Base-by-base conservation (phyloP, 2,797 vertebrate species). In the Myotis pilosus region DNA sequence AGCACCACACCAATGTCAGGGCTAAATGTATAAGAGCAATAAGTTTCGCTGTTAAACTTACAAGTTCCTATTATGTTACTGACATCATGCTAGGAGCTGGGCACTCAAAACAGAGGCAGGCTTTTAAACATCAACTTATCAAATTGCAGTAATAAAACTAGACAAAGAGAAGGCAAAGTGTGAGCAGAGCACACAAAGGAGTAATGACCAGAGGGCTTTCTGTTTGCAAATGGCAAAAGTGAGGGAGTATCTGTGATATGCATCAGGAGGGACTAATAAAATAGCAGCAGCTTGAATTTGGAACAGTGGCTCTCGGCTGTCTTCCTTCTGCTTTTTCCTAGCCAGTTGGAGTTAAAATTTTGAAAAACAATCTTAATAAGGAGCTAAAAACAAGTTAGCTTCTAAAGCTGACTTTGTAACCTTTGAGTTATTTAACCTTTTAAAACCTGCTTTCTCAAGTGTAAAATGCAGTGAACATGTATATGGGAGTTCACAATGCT, bases 71-170 rank as follows among this genome's bases (percentile, higher is more conserved):
- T 78, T 60, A 41, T 3, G 38, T n/a, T 86, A 64, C 22, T 6
- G 38, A 87, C 20, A 92, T 87, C 60, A 22, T 47, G 79, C 71
- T 71, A 83, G 86, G 78, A 72, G 33, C 25, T 5, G 1, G 83
- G 71, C 44, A 85, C 38, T 71, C 76, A 41, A 68, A 80, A 51
- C 86, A 74, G 47, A 30, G 68, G 36, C 74, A 80, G 68, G 38
- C 20, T 79, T 96, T 75, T 93, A 81, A 88, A 94, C 90, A 76
- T 23, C 72, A 91, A 30, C 72, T 33, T 80, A 11, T 22, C 19
- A 13, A 20, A 75, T 4, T 57, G 17, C 38, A 83, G 47, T 33
- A 71, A 87, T 7, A 80, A 72, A 93, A 72, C 16, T 36, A 76
- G 78, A 60, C 72, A 38, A 76, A 69, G n/a, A 51, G 36, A 38